Evolutionary conservation across 1,140 invertebrate genomes (phyloP).

Genomic region (Drepana arcuata): DNA sequence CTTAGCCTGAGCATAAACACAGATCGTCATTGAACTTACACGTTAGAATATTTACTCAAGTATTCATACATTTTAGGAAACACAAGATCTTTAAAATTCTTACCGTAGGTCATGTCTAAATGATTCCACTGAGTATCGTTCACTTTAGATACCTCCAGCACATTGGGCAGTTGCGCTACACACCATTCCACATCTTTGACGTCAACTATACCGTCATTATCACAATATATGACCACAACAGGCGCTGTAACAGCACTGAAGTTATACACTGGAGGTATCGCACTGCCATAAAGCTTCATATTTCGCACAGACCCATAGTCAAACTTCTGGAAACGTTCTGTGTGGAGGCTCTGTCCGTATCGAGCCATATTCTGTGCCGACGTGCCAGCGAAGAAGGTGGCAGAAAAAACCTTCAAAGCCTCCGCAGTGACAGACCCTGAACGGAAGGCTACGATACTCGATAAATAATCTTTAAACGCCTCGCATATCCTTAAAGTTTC

Average conservation of each 20-base stretch:
- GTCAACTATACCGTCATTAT: conserved; percentile 48
- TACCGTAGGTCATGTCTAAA: conserved; percentile 38
- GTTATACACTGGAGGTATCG: conserved; percentile 66
- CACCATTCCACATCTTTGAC: conserved; percentile 40
- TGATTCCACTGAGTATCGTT: conserved; percentile 46
- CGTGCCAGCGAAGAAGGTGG: conserved; percentile 81
- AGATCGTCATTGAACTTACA: no score
- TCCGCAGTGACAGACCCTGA: conserved; percentile 29
- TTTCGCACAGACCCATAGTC: conserved; percentile 70
- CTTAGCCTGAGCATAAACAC: no score
- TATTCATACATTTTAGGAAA: conserved; percentile 46
- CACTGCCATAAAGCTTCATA: conserved; percentile 59
- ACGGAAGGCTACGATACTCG: conserved; percentile 18
- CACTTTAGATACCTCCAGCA: conserved; percentile 29
- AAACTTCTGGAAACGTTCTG: conserved; percentile 67
- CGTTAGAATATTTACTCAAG: no score
- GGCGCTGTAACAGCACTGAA: conserved; percentile 67
- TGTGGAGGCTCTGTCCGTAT: conserved; percentile 71
- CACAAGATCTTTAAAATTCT: conserved; percentile 23
- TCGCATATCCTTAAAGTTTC: no score
- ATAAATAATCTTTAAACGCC: not conserved
- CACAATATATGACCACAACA: conserved; percentile 36
- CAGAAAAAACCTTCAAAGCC: conserved; percentile 37
- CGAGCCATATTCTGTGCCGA: conserved; percentile 79
- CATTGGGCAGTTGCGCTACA: conserved; percentile 29